These are phyloP conservation scores for Rhegmatorhina hoffmannsi DNA, from an alignment of 2,113 vertebrate species.

Conservation along the genomic window DNA sequence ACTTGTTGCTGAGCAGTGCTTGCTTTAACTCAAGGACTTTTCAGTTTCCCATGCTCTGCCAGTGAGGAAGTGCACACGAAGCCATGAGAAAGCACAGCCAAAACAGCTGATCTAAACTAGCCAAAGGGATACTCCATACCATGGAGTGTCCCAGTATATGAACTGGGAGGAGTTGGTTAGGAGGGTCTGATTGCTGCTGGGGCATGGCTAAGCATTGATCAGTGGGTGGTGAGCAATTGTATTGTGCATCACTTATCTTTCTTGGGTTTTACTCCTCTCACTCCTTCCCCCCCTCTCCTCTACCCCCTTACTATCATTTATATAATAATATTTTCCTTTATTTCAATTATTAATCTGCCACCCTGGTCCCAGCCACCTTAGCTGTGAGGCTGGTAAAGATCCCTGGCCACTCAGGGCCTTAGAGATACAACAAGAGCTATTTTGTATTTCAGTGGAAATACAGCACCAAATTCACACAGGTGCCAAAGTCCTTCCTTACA, in stretches of 20 bases:
- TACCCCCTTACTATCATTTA: not conserved
- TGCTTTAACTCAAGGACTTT: not conserved
- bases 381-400: not conserved
- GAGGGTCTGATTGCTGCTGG: fast-evolving
- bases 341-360: not conserved
- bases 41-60: not conserved
- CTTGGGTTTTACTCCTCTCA: not conserved
- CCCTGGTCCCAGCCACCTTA: not conserved
- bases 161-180: not conserved
- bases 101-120: not conserved
- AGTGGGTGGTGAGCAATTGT: not conserved
- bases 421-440: not conserved
- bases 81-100: not conserved
- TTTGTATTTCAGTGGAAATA: not conserved
- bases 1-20: not conserved
- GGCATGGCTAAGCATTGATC: not conserved
- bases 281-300: not conserved
- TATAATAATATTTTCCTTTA: not conserved
- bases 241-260: not conserved
- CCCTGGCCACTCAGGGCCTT: not conserved
- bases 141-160: not conserved
- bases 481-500: not conserved
- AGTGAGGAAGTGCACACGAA: not conserved
- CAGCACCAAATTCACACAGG: not conserved
- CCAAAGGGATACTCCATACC: not conserved